Conservation (phyloP, 2,888 invertebrate genomes). For the Plemyria rubiginata region DNA sequence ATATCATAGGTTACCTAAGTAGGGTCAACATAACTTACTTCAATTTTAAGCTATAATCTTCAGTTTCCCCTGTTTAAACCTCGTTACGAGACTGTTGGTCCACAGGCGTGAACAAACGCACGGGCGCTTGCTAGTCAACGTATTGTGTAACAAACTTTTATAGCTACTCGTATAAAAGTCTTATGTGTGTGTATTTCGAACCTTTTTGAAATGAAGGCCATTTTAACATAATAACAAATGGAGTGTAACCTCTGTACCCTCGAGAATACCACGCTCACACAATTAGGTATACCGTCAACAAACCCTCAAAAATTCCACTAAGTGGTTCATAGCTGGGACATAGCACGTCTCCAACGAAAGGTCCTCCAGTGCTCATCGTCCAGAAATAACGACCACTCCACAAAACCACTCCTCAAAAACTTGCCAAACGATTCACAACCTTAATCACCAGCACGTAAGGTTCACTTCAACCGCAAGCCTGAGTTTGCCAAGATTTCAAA, state of each 20-base stretch:
- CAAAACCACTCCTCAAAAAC: conserved; percentile 36
- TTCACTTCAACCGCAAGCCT: conserved; percentile 1
- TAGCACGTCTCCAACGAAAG: conserved; percentile 26
- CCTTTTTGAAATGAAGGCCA: background rate
- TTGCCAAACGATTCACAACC: conserved; percentile 23
- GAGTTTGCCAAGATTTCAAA: conserved; percentile 14
- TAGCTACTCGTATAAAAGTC: background rate
- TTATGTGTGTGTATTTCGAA: background rate
- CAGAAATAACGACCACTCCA: conserved; percentile 63
- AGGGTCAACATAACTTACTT: too few relatives aligned
- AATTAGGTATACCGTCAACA: conserved; percentile 35
- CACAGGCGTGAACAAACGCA: background rate
- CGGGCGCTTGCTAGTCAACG: background rate
- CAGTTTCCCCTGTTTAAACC: too few relatives aligned
- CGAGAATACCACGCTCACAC: conserved; percentile 29
- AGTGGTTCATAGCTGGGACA: conserved; percentile 33
- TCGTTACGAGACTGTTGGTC: too few relatives aligned
- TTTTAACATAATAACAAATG: conserved; percentile 11
- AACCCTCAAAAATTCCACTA: conserved; percentile 34
- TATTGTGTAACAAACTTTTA: background rate
- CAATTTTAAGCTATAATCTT: too few relatives aligned
- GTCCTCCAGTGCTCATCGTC: conserved; percentile 57
- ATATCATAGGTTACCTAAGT: too few relatives aligned
- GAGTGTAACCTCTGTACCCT: conserved; percentile 1
- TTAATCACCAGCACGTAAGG: background rate